Percentiles rank a stretch among this genome's conserved stretches.
Evolutionary conservation across 2,797 vertebrate genomes (phyloP).

Genomic region (Syngnathus acus): DNA sequence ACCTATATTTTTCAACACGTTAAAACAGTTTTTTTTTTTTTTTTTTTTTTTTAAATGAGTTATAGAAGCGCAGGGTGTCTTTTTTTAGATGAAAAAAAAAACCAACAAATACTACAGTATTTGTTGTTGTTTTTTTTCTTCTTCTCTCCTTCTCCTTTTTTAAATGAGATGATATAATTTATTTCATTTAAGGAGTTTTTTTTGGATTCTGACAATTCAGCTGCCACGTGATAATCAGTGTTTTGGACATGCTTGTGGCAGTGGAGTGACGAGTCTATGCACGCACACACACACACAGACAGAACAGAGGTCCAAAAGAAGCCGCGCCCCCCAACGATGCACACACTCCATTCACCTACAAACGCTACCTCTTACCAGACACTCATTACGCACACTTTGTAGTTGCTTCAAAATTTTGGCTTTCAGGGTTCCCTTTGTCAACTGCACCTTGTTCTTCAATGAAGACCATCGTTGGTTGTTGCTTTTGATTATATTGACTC

Average conservation of each 20-base stretch:
- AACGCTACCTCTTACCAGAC: constrained; percentile 55
- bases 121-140: no score
- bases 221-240: constrained; percentile 68
- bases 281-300: constrained; percentile 31
- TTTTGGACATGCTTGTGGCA: constrained; percentile 14
- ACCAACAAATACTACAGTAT: no score
- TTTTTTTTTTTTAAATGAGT: constrained; percentile 14
- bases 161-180: constrained; percentile 36
- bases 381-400: constrained; percentile 15
- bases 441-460: constrained; percentile 33
- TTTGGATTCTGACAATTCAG: constrained; percentile 54
- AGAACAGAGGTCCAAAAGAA: constrained; percentile 39
- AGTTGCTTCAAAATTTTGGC: constrained; percentile 20
- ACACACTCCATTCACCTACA: constrained; percentile 33
- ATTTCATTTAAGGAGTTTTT: constrained; percentile 55
- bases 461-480: constrained; percentile 13
- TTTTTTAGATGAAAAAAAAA: no score
- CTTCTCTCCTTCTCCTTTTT: constrained; percentile 8
- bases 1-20: constrained; percentile 30
- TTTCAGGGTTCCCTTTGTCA: constrained; percentile 14
- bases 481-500: neutral
- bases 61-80: constrained; percentile 37
- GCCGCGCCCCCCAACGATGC: neutral
- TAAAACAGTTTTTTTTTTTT: constrained; percentile 21
- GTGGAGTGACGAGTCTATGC: constrained; percentile 20